Base-by-base conservation (phyloP, 1,140 invertebrate genomes). In the Cecropterus lyciades region DNA sequence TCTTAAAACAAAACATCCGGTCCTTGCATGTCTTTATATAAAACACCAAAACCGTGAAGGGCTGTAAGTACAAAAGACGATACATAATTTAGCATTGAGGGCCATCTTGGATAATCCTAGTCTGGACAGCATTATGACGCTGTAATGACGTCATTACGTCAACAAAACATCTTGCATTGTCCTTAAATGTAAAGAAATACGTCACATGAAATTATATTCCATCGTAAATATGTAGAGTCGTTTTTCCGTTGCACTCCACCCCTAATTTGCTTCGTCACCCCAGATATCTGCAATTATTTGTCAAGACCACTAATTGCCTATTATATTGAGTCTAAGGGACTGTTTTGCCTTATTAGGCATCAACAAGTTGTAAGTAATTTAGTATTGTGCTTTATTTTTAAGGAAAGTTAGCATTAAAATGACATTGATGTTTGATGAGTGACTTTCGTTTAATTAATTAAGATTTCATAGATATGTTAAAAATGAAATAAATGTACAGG, bases 71-170 rank as follows among this genome's bases (percentile, higher is more conserved):
- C 43, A 59, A 59, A 59, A 46, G 43, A 59, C 43, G 42, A 33
- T 59, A 46, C 24, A 59, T 59, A 46, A 46, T 59, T 59, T 46
- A 48, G 24, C 56, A 59, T 70, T 42, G 65, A 77, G 70, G n/a
- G n/a, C n/a, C n/a, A 64, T 73, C 63, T 48, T 16, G 65, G 79
- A 80, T 76, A 72, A 82, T 79, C 79, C 76, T n/a, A n/a, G n/a
- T 52, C 73, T 74, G 77, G 77, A 77, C 77, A 73, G 48, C 65
- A 69, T 77, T 76, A 72, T 69, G 71, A 72, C 73, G 70, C 67
- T 65, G 69, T 74, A 86, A 86, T 84, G 81, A 86, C 72, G 75
- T 86, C 82, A 84, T 86, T 86, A 86, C n/a, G 70, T 72, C 71
- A 82, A 80, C 79, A 72, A 73, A 82, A 77, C 82, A 79, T 82